phyloP scores from a whole-genome alignment of 2,113 vertebrate species.

The Pavo muticus region DNA sequence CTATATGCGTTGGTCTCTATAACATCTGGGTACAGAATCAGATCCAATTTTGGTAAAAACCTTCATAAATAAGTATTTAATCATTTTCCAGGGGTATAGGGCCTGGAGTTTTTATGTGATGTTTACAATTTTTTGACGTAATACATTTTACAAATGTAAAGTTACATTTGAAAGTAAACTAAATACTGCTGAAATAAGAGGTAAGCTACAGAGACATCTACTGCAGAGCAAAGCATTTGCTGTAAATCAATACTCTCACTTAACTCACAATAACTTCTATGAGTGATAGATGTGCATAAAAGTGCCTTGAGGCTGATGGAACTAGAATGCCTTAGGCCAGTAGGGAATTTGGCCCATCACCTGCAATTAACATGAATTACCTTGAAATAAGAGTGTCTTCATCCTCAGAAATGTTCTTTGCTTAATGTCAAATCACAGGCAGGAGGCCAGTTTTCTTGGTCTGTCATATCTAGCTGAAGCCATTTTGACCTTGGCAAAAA shows the following conservation, averaged over 20 bases:
- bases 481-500: background rate
- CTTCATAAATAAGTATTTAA: background rate
- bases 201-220: background rate
- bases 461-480: background rate
- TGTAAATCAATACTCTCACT: conserved; percentile 13
- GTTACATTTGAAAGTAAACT: background rate
- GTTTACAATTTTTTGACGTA: background rate
- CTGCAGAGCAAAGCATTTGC: background rate
- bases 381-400: conserved; percentile 6
- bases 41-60: background rate
- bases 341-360: background rate
- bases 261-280: background rate
- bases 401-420: background rate
- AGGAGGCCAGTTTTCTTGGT: background rate
- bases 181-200: background rate
- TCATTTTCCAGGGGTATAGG: background rate
- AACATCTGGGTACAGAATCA: background rate
- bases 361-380: background rate
- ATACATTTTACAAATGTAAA: background rate
- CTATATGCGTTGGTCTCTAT: background rate
- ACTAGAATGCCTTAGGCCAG: background rate
- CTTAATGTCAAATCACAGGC: background rate
- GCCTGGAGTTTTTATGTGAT: fast-evolving
- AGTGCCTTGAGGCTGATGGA: background rate
- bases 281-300: background rate